Conservation (phyloP, 2,888 invertebrate genomes). For the Eumerus sabulonum region DNA sequence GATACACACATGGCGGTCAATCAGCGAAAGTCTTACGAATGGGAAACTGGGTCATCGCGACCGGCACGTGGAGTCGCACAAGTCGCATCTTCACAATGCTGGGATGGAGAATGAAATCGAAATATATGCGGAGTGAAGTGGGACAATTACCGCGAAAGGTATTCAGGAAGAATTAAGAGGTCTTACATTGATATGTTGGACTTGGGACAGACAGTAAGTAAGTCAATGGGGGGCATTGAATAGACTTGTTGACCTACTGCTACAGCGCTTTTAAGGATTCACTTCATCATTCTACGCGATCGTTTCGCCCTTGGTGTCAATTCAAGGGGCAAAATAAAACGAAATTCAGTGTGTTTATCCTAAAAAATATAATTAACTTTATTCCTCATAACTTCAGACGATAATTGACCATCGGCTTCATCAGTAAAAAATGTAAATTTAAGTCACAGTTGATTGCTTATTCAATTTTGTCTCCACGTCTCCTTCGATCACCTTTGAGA, state of each 20-base stretch:
- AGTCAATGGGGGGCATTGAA: too few relatives aligned
- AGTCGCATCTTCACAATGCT: too few relatives aligned
- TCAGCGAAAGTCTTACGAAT: conserved; percentile 29
- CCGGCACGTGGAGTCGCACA: conserved; percentile 13
- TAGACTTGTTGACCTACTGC: too few relatives aligned
- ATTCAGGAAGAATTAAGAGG: too few relatives aligned
- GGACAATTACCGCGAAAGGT: too few relatives aligned
- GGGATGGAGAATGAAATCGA: too few relatives aligned
- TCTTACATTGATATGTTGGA: too few relatives aligned
- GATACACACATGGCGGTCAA: neutral
- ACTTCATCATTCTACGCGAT: too few relatives aligned
- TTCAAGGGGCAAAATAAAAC: neutral
- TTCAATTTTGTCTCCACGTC: conserved; percentile 6
- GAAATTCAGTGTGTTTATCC: conserved; percentile 22
- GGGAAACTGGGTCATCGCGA: conserved; percentile 31
- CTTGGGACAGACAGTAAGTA: too few relatives aligned
- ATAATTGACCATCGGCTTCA: conserved; percentile 51
- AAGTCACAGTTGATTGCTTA: conserved; percentile 60
- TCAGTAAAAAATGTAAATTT: conserved; percentile 40
- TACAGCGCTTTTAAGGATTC: too few relatives aligned
- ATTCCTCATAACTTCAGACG: conserved; percentile 62
- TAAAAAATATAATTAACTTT: conserved; percentile 62
- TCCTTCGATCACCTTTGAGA: conserved; percentile 34
- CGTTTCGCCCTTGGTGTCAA: too few relatives aligned
- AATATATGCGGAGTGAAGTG: too few relatives aligned